Base-by-base conservation (phyloP, 2,797 vertebrate species). In the Fratercula arctica region DNA sequence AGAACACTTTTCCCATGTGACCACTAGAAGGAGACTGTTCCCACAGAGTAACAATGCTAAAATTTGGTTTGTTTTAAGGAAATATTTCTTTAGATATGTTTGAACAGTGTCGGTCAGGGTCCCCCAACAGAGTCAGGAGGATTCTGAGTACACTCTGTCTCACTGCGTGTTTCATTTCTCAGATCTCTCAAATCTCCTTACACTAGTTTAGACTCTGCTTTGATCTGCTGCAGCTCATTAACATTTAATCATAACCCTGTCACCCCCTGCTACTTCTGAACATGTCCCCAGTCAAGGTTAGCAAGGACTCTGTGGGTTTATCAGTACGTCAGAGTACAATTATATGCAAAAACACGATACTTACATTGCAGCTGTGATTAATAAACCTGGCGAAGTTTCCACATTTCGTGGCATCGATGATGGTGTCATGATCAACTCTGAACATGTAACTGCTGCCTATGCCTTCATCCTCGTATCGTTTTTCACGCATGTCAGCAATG, bases 361-460 rank as follows among this genome's bases (percentile, higher is more conserved):
- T 99, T 97, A 99, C 99, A 11, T 99, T 99, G 98, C 99, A 99
- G 98, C 99, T 99, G 98, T 99, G 99, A 96, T 99, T 99, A 96
- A 99, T 99, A 93, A 99, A 99, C 63, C 99, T 98, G 48, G 99
- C 99, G 0, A 99, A 99, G 98, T 99, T 99, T 90, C 99, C 99
- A 2, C 99, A 99, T 92, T 99, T 99, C 1, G 99, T 99, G 59
- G 99, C 99, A 0, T 99, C 99, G 4, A 99, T 99, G 97, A 99
- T 99, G 95, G 99, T 99, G 98, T 99, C 99, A 2, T 99, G 99
- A 97, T 99, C 99, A 1, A 99, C 99, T 16, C 99, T 98, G 98
- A 99, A 99, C 99, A 99, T 99, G 98, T 99, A 99, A 97, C 99
- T 99, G 98, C 99, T 99, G 1, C 99, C 99, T 1, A 99, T 99